Evolutionary conservation across 2,888 invertebrate genomes (phyloP), one percentile per base, ranked within the genome.

Genomic region (Chaetoderma sp.): DNA sequence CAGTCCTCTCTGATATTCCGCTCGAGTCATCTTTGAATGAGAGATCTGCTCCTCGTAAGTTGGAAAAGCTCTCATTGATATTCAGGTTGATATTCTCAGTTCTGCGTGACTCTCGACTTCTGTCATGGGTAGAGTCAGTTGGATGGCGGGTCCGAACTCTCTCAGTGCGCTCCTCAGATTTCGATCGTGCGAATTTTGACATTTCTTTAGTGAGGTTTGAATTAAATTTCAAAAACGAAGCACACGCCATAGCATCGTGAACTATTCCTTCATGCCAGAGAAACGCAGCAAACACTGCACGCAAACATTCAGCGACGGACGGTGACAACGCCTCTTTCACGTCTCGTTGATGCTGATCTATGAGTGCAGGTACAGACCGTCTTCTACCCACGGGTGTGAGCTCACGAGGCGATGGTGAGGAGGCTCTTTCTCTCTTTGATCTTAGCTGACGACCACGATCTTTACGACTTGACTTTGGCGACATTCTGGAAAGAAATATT

Each of bases 251-350:
- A 5, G 98, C 96, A 85, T 98, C 98, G 84, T 97, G 96, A 0
- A 98, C 96, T 52, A 98, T 92, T 16, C 96, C 94, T 88, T 98
- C 97, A 83, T 98, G 98, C 97, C 98, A 98, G 1, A 98, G 88
- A 77, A 98, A 92, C 0, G 98, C 96, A 0, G 98, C 97, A 86
- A 98, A 98, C 4, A 96, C 94, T 0, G 96, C 94, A n/a, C 98
- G 89, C 25, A 96, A 87, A 75, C 95, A 93, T 86, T 97, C 96
- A 0, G 95, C 96, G 59, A 96, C 93, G 0, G 95, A 94, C 0
- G 96, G 96, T 72, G 95, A 94, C 83, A 96, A 90, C 0, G 96
- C 97, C 75, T 92, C 91, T 84, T 95, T 94, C 0, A 91, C 89
- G 13, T 77, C 91, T 25, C 45, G 58, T 16, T 63, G 60, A 21